phyloP scores from a whole-genome alignment of 2,888 invertebrate species.

The Pyralis farinalis region DNA sequence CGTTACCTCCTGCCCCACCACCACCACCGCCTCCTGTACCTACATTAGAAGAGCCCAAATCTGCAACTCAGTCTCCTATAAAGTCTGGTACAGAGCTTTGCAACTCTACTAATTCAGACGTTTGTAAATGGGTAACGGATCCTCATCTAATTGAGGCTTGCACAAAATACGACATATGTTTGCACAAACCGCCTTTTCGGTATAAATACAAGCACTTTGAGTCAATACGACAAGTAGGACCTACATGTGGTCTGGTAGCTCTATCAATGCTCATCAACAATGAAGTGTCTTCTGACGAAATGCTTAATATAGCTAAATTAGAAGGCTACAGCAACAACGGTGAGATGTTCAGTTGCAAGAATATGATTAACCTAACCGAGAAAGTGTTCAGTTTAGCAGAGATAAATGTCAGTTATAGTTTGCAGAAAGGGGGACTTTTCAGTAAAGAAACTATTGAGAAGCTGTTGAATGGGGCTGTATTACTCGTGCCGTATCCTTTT shows the following conservation, averaged over 20 bases:
- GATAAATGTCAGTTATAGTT: conserved; percentile 51
- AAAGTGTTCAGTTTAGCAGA: conserved; percentile 75
- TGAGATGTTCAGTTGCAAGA: conserved; percentile 91
- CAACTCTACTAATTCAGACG: conserved; percentile 29
- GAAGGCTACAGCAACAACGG: conserved; percentile 89
- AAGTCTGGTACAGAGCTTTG: conserved; percentile 11
- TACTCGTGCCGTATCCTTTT: conserved; percentile 85
- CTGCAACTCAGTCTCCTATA: conserved; percentile 17
- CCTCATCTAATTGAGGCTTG: conserved; percentile 82
- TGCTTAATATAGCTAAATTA: conserved; percentile 82
- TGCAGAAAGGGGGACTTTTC: conserved; percentile 63
- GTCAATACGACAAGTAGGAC: conserved; percentile 78
- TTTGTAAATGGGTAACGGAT: conserved; percentile 80
- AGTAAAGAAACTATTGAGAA: conserved; percentile 71
- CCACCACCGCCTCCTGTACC: conserved; percentile 32
- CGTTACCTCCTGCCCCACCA: conserved; percentile 54
- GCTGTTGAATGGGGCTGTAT: conserved; percentile 77
- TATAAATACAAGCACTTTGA: conserved; percentile 64
- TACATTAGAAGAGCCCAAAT: conserved; percentile 20
- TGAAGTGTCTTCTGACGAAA: conserved; percentile 75
- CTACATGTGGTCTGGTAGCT: conserved; percentile 94
- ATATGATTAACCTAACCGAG: conserved; percentile 83
- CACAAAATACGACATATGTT: conserved; percentile 74
- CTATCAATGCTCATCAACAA: conserved; percentile 88
- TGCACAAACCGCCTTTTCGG: conserved; percentile 65